Conservation (phyloP, 2,797 vertebrate genomes). For the Lepidocolaptes lacrymiger region DNA sequence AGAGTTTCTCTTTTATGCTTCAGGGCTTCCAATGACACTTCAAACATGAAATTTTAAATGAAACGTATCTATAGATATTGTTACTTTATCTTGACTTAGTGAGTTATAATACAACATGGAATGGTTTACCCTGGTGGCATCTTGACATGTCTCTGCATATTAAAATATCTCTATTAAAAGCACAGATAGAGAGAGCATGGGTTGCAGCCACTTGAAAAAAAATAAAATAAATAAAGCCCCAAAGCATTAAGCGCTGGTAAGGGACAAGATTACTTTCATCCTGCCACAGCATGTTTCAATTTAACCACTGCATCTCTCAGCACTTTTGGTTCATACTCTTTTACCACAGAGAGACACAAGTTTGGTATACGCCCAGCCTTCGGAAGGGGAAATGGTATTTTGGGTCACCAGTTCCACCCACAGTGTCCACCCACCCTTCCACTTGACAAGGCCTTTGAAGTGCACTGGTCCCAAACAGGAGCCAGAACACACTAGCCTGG, state of each 20-base stretch:
- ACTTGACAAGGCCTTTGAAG: constrained; percentile 15
- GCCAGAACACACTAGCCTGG: neutral
- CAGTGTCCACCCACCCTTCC: neutral
- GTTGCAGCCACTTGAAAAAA: neutral
- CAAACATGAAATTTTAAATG: neutral
- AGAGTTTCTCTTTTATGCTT: neutral
- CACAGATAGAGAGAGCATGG: constrained; percentile 3
- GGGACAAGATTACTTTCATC: constrained; percentile 60
- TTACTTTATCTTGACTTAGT: neutral
- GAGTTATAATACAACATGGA: neutral
- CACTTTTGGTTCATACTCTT: constrained; percentile 54
- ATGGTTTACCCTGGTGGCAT: neutral
- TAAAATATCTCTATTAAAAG: constrained; percentile 4
- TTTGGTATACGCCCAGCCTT: constrained; percentile 26
- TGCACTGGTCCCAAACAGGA: neutral
- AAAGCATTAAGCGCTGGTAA: constrained; percentile 26
- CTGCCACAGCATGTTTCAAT: constrained; percentile 62
- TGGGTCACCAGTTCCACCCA: constrained; percentile 46
- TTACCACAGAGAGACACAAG: constrained; percentile 24
- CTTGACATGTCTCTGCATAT: constrained; percentile 9
- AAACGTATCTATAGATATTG: neutral
- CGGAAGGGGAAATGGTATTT: constrained; percentile 57
- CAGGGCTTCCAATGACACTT: neutral
- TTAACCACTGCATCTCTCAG: constrained; percentile 66
- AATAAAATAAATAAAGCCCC: neutral